These are phyloP conservation scores for Julus scanicus DNA, from an alignment of 2,888 invertebrate species.

Conservation along the genomic window DNA sequence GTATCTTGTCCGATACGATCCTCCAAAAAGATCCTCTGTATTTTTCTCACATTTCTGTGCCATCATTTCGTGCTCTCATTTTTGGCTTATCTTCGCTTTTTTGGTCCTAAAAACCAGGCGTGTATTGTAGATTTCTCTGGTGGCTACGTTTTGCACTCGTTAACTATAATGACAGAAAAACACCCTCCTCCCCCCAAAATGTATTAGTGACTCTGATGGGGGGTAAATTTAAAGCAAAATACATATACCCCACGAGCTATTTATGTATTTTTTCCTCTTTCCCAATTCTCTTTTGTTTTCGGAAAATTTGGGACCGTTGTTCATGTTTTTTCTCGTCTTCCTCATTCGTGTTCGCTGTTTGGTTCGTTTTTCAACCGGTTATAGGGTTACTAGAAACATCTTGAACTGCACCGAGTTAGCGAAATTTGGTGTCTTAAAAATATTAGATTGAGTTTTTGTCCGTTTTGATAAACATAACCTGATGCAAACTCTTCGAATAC, in stretches of 20 bases:
- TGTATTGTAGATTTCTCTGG: too few species aligned
- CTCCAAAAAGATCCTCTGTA: too few species aligned
- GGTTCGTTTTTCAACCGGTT: not conserved
- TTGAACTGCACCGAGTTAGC: not conserved
- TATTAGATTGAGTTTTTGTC: not conserved
- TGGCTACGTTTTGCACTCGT: too few species aligned
- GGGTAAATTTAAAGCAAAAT: not conserved
- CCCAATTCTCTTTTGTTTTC: not conserved
- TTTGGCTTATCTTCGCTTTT: too few species aligned
- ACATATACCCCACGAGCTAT: not conserved
- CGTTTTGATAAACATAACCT: not conserved
- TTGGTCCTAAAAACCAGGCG: too few species aligned
- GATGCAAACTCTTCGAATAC: not conserved
- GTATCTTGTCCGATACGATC: too few species aligned
- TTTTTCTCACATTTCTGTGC: too few species aligned
- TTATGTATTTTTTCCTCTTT: not conserved
- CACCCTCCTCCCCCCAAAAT: too few species aligned
- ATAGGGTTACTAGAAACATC: not conserved
- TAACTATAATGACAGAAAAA: too few species aligned
- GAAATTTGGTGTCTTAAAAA: not conserved
- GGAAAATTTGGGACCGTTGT: not conserved
- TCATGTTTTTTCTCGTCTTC: constrained; percentile 8
- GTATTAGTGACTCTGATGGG: not conserved
- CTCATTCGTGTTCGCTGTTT: constrained; percentile 13
- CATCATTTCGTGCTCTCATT: too few species aligned